A percentile compares a stretch with the other conserved stretches of the same genome.
These are phyloP conservation scores for Rattus norvegicus DNA, from an alignment of 2,113 vertebrate genomes.

Conservation along the genomic window DNA sequence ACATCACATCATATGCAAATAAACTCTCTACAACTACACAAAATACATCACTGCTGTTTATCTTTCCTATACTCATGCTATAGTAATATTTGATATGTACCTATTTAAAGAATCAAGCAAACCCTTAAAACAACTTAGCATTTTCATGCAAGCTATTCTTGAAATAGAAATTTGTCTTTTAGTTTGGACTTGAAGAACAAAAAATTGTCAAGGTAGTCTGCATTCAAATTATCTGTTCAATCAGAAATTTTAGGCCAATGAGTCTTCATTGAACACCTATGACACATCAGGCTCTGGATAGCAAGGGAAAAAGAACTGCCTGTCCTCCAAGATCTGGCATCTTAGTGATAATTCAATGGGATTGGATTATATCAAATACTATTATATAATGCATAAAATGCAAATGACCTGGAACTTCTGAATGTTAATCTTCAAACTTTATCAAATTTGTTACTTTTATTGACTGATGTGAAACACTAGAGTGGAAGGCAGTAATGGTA, in stretches of 20 bases:
- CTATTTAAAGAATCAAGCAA: neutral
- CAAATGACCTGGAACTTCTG: slow-evolving; percentile 50
- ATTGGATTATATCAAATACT: neutral
- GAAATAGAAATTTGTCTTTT: slow-evolving; percentile 19
- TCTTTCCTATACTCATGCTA: neutral
- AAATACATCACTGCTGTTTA: neutral
- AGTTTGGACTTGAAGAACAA: slow-evolving; percentile 27
- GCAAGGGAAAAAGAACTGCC: neutral
- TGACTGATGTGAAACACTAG: slow-evolving; percentile 59
- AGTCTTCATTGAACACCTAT: slow-evolving; percentile 18
- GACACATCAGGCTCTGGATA: slow-evolving; percentile 6
- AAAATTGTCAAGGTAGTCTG: neutral
- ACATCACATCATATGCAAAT: neutral
- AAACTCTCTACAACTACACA: neutral
- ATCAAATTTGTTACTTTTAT: slow-evolving; percentile 58
- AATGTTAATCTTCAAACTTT: slow-evolving; percentile 31
- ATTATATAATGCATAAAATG: slow-evolving; percentile 18
- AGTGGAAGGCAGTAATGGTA: slow-evolving; percentile 58
- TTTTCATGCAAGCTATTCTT: neutral
- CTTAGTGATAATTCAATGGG: slow-evolving; percentile 6
- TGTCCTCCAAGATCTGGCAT: neutral
- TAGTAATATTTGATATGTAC: neutral
- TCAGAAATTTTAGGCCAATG: slow-evolving; percentile 16
- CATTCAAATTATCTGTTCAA: slow-evolving; percentile 42
- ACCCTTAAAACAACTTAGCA: neutral